Evolutionary conservation across 2,113 vertebrate genomes (phyloP), one percentile per base, ranked within the genome.

Genomic region (Rhinichthys klamathensis): DNA sequence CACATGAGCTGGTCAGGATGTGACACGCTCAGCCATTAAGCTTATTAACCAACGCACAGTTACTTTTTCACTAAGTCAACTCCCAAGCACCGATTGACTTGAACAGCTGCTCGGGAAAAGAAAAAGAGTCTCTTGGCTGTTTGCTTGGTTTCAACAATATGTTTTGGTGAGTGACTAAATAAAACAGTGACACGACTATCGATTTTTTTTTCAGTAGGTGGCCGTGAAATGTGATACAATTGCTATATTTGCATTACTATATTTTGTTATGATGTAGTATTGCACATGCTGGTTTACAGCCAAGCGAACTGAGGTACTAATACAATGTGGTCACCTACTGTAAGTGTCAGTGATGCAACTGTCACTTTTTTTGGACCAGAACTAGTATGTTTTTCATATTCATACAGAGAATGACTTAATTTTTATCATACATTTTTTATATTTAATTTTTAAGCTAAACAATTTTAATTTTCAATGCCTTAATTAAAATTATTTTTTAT

Each of bases 1-100:
- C 84, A 87, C 87, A 88, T 89, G 91, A 93, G 92, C 87, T 49
- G 91, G 93, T 92, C 92, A 92, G 91, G 87, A 90, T 91, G 91
- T 46, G 61, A 87, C 67, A 61, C 58, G 70, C 74, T 81, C 84
- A 73, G 74, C 58, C 74, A 63, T 87, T 90, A 92, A 90, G 91
- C 89, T 92, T 69, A 92, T 92, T 92, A 92, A 92, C 92, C 70
- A 83, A 85, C 54, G 61, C 58, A 75, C 67, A 86, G 60, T 83
- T 77, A 56, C 41, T 74, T 75, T 54, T 58, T 67, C 35, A 74
- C 16, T 38, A 60, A 49, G 25, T 79, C 56, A 83, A 63, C 78
- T 61, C 82, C 60, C 16, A 25, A 81, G n/a, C 41, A 69, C 16
- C 1, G 35, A 51, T 73, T 16, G 6, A 23, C n/a, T 46, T 25